Base-by-base conservation (phyloP, 1,140 invertebrate genomes). In the Atta cephalotes region DNA sequence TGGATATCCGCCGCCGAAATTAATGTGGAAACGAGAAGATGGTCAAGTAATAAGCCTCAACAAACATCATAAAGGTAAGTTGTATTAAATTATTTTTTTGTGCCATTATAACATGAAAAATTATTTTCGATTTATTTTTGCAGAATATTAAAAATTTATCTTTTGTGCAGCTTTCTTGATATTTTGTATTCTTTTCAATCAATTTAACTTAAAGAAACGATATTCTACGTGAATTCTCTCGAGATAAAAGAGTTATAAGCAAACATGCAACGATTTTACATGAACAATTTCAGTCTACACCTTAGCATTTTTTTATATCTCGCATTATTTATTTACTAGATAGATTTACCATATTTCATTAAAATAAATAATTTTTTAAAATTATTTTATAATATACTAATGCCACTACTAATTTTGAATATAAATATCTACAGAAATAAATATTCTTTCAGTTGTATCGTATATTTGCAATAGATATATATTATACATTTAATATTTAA, bases 11-110 rank as follows among this genome's bases (percentile, higher is more conserved):
- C 96, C 96, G 3, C 98, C 98, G 2, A 98, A 97, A 94, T 97
- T 99, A 65, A 98, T 97, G 96, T 99, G 98, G 98, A 96, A 98
- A 88, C 95, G 98, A 51, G 98, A 99, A 93, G 98, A 99, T 93
- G 97, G 98, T 14, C 97, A 98, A 94, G 96, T 96, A 62, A 98
- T 99, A 92, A 96, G 96, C 16, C 96, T 98, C 3, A 98, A 98
- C 92, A 96, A 97, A 62, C 96, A 97, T 92, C 97, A 97, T 95
- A 98, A 98, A 97, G 97, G 98, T 98, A 95, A 95, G 91, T 77
- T 14, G 56, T 35, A n/a, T 39, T 28, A n/a, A 58, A 16, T 79
- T 74, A 31, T 60, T 82, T 49, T 25, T 45, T 2, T 56, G 0
- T 49, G 3, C 3, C 9, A 12, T 63, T 25, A 10, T 31, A 63